Evolutionary conservation across 1,140 invertebrate species (phyloP).

Genomic region (Phymorhynchus buccinoides): DNA sequence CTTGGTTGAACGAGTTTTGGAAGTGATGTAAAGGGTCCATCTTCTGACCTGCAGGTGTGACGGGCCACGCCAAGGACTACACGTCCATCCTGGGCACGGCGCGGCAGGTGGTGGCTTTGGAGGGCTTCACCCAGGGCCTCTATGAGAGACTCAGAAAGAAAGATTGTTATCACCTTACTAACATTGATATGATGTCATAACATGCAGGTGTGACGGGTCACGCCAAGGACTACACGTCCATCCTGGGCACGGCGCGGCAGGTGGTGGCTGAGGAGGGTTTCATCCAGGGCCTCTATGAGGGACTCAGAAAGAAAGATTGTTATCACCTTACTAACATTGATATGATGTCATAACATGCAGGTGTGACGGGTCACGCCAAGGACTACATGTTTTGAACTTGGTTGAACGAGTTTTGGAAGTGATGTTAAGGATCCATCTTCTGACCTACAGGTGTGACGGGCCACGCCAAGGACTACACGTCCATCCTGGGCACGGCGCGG

Average conservation of each 20-base stretch:
- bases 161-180: too few relatives aligned
- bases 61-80: constrained; percentile 79
- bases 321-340: too few relatives aligned
- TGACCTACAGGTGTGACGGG: constrained; percentile 75
- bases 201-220: constrained; percentile 76
- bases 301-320: constrained; percentile 99
- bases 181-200: too few relatives aligned
- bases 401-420: too few relatives aligned
- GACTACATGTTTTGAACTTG: too few relatives aligned
- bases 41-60: constrained; percentile 68
- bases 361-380: too few relatives aligned
- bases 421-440: too few relatives aligned
- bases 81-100: constrained; percentile 79
- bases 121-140: constrained; percentile 90
- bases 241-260: constrained; percentile 77
- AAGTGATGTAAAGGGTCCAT: too few relatives aligned
- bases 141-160: constrained; percentile 99
- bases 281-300: constrained; percentile 94
- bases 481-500: constrained; percentile 78
- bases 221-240: constrained; percentile 79
- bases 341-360: too few relatives aligned
- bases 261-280: constrained; percentile 88
- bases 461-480: constrained; percentile 78
- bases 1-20: too few relatives aligned
- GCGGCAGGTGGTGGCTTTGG: constrained; percentile 79